phyloP scores from a whole-genome alignment of 1,140 invertebrate genomes.

The Tenebrio molitor region DNA sequence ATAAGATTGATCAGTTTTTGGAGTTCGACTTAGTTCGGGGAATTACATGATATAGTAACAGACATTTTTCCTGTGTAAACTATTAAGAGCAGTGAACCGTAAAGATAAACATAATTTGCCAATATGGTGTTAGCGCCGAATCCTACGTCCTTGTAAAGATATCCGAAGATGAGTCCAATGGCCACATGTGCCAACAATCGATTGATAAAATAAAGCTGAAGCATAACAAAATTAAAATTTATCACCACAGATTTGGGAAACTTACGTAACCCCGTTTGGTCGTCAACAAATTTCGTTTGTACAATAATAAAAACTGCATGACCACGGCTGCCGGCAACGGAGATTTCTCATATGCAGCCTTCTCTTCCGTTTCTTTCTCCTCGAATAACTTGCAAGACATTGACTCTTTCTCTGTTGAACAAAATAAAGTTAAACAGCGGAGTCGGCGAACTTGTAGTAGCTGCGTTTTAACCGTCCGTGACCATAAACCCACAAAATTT shows the following conservation, averaged over 20 bases:
- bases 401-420: conserved; percentile 4
- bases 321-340: conserved; percentile 65
- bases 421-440: background rate
- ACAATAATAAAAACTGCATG: conserved; percentile 72
- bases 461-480: no score
- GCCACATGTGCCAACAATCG: conserved; percentile 85
- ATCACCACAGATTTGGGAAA: background rate
- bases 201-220: conserved; percentile 78
- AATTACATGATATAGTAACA: conserved; percentile 94
- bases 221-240: conserved; percentile 51
- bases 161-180: conserved; percentile 90
- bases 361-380: conserved; percentile 35
- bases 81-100: conserved; percentile 90
- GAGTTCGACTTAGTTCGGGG: conserved; percentile 5
- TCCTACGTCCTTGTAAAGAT: conserved; percentile 89
- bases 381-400: conserved; percentile 35
- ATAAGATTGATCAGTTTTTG: conserved; percentile 54
- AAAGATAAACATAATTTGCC: conserved; percentile 93
- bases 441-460: background rate
- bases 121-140: conserved; percentile 86
- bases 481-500: background rate
- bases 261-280: conserved; percentile 75
- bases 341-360: conserved; percentile 34
- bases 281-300: conserved; percentile 75
- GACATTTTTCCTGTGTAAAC: conserved; percentile 97